Evolutionary conservation across 2,797 vertebrate genomes (phyloP).

Genomic region (Myotis myotis): DNA sequence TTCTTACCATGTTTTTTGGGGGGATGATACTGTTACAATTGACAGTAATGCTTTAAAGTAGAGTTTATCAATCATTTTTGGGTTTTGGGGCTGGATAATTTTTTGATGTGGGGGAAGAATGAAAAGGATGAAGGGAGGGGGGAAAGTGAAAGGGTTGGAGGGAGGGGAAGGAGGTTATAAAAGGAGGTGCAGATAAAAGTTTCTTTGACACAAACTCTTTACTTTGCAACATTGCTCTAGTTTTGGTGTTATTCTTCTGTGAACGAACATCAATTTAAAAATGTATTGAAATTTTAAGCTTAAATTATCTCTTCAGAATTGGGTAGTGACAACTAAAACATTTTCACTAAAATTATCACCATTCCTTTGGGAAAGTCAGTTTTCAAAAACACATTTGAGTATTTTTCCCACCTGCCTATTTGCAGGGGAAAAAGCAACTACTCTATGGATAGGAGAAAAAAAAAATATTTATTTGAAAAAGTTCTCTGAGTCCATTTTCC

Average conservation of each 20-base stretch:
- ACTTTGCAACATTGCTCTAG: neutral
- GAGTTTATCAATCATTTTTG: neutral
- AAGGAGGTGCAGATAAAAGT: neutral
- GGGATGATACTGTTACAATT: neutral
- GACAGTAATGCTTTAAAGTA: neutral
- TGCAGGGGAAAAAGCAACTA: neutral
- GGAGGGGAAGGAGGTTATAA: neutral
- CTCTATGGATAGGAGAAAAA: neutral
- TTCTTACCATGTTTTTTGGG: neutral
- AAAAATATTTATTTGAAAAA: conserved; percentile 22
- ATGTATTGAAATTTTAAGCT: neutral
- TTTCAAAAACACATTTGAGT: conserved; percentile 50
- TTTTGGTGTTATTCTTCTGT: neutral
- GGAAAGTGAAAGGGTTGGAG: too few species aligned
- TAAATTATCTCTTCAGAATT: neutral
- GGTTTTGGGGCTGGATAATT: neutral
- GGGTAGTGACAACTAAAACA: conserved; percentile 25
- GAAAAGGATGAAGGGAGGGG: rapidly evolving
- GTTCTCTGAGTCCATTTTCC: conserved; percentile 18
- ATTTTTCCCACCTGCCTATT: conserved; percentile 41
- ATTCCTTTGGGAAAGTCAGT: conserved; percentile 57
- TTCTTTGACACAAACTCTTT: neutral
- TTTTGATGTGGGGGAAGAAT: neutral
- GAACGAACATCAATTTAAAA: neutral
- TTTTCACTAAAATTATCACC: conserved; percentile 30